phyloP scores from a whole-genome alignment of 1,140 invertebrate species.

The Lithobius niger region DNA sequence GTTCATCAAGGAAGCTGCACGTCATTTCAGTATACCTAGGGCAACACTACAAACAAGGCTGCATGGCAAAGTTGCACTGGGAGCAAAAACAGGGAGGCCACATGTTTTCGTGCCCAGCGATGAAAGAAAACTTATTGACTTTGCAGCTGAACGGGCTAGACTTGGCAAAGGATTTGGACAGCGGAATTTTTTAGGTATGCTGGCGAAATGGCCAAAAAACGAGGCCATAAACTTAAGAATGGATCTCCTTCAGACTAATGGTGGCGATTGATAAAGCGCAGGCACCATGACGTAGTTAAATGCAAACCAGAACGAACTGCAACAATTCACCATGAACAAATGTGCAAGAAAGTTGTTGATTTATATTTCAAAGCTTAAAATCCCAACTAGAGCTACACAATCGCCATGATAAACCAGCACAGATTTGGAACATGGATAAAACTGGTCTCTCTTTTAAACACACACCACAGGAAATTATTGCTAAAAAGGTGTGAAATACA shows the following conservation, averaged over 20 bases:
- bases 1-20: neutral
- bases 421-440: neutral
- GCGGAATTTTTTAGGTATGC: neutral
- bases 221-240: no score
- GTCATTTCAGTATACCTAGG: neutral
- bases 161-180: constrained; percentile 3
- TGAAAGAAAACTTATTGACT: constrained; percentile 3
- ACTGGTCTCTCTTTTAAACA: constrained; percentile 1
- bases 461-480: constrained; percentile 6
- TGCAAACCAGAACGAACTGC: constrained; percentile 5
- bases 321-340: neutral
- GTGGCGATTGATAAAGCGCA: no score
- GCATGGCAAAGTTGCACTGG: neutral
- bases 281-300: no score
- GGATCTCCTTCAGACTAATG: no score
- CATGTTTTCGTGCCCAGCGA: neutral
- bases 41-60: neutral
- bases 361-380: neutral
- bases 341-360: neutral
- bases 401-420: neutral
- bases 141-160: neutral
- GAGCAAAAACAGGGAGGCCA: neutral
- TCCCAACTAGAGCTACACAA: neutral
- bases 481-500: constrained; percentile 7
- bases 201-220: neutral